A percentile compares a stretch with the other conserved stretches of the same genome.
phyloP scores from a whole-genome alignment of 2,113 vertebrate species.

The Xenopus laevis region DNA sequence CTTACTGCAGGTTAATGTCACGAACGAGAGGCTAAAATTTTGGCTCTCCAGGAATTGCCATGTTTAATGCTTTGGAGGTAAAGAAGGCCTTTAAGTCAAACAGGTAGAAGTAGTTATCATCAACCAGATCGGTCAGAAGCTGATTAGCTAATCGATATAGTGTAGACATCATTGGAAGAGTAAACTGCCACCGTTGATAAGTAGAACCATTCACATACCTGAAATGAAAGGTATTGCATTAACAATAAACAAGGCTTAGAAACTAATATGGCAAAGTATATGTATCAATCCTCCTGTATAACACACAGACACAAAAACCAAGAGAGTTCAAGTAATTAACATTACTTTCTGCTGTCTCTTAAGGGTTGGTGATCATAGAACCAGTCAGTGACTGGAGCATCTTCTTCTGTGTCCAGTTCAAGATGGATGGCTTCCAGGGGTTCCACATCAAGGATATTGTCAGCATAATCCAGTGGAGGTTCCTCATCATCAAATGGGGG shows the following conservation, averaged over 20 bases:
- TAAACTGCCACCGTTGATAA: conserved; percentile 97
- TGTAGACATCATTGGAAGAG: conserved; percentile 97
- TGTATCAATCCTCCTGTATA: too few species aligned
- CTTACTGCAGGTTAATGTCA: conserved; percentile 97
- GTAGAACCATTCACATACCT: conserved; percentile 95
- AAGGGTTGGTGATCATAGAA: conserved; percentile 96
- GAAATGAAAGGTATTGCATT: neutral
- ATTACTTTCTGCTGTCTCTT: conserved; percentile 79
- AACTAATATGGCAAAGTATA: too few species aligned
- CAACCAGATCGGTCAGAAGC: conserved; percentile 92
- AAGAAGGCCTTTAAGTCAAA: conserved; percentile 98
- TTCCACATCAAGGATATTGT: conserved; percentile 96
- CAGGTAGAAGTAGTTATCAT: conserved; percentile 95
- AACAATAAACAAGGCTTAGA: too few species aligned
- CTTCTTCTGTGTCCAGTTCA: conserved; percentile 91
- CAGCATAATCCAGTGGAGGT: conserved; percentile 92
- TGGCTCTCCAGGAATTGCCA: conserved; percentile 97
- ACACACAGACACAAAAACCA: too few species aligned
- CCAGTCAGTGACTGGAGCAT: conserved; percentile 87
- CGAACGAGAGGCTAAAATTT: conserved; percentile 97
- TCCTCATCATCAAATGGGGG: conserved; percentile 97
- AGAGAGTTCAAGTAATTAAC: too few species aligned
- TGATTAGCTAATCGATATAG: conserved; percentile 97
- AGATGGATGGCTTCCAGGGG: conserved; percentile 96
- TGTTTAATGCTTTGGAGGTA: conserved; percentile 95